phyloP scores from a whole-genome alignment of 2,888 invertebrate genomes.

The Calliopum simillimum region DNA sequence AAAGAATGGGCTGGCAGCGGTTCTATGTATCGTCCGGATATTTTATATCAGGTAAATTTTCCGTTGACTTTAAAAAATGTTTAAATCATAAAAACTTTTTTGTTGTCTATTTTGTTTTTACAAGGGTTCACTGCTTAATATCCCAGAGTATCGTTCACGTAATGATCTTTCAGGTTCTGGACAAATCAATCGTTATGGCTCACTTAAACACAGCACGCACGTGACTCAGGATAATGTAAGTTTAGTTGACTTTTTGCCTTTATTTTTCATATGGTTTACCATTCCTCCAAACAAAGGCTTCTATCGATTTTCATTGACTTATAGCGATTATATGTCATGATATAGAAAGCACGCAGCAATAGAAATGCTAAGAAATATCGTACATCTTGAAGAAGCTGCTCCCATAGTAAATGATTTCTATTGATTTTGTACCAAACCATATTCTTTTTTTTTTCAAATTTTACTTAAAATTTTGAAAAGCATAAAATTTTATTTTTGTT shows the following conservation, averaged over 20 bases:
- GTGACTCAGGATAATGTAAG: conserved; percentile 57
- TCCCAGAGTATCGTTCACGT: conserved; percentile 69
- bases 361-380: not conserved
- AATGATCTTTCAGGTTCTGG: conserved; percentile 68
- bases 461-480: too few species aligned
- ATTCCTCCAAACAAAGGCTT: not conserved
- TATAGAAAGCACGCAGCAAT: not conserved
- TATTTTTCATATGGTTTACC: not conserved
- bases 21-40: conserved; percentile 87
- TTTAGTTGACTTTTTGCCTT: not conserved
- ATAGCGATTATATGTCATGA: not conserved
- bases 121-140: conserved; percentile 70
- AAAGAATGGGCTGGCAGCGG: conserved; percentile 73
- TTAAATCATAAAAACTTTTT: not conserved
- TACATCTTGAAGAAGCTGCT: not conserved
- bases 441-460: too few species aligned
- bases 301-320: too few species aligned
- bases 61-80: not conserved
- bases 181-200: conserved; percentile 65
- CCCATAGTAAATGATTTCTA: too few species aligned
- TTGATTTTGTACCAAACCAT: too few species aligned
- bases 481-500: too few species aligned
- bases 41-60: conserved; percentile 85
- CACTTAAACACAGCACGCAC: conserved; percentile 60
- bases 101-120: not conserved